Conservation (phyloP, 2,113 vertebrate genomes). For the Bombycilla garrulus region DNA sequence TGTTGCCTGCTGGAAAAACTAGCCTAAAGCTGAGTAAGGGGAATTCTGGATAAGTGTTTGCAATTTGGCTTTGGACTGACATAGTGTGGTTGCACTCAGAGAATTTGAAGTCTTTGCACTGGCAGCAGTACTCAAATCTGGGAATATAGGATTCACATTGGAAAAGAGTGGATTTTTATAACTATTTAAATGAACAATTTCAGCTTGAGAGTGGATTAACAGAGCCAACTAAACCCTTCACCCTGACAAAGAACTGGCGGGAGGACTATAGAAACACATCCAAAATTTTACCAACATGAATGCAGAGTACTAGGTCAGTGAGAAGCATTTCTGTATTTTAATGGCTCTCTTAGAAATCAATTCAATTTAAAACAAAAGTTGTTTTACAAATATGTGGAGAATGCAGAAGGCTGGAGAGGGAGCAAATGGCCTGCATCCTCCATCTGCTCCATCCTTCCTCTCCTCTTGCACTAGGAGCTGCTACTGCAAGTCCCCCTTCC, state of each 20-base stretch:
- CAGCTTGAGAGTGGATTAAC: constrained; percentile 57
- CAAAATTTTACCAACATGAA: constrained; percentile 66
- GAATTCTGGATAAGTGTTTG: constrained; percentile 48
- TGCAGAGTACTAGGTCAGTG: constrained; percentile 67
- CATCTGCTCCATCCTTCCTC: constrained; percentile 43
- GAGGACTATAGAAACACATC: constrained; percentile 59
- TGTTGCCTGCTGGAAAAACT: constrained; percentile 48
- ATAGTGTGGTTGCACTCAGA: constrained; percentile 35
- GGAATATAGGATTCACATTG: constrained; percentile 37
- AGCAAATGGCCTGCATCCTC: constrained; percentile 36
- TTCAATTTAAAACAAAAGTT: constrained; percentile 65
- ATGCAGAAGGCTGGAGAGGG: constrained; percentile 63
- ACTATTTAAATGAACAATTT: constrained; percentile 63
- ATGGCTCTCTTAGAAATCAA: constrained; percentile 58
- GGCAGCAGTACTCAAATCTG: constrained; percentile 47
- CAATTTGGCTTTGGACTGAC: constrained; percentile 63
- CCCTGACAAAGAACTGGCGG: constrained; percentile 70
- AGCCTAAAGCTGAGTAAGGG: constrained; percentile 57
- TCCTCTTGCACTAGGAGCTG: rapidly evolving
- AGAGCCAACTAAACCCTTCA: constrained; percentile 67
- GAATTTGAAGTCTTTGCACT: constrained; percentile 60
- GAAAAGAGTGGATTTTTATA: constrained; percentile 55
- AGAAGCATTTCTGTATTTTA: constrained; percentile 61
- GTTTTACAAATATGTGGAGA: constrained; percentile 60
- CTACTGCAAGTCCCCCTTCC: background rate